Conservation (phyloP, 2,113 vertebrate genomes). For the Conger conger region DNA sequence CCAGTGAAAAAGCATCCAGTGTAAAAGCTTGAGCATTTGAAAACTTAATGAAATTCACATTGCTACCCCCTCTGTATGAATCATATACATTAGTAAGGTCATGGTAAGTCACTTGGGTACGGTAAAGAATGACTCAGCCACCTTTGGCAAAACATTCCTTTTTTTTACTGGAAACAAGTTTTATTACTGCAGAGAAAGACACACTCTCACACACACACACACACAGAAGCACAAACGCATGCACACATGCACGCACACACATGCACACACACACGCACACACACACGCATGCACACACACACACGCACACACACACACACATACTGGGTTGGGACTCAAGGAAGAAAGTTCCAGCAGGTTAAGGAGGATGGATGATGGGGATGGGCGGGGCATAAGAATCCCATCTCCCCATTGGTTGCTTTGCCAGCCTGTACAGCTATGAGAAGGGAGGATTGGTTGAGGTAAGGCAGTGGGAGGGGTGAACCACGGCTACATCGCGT, state of each 20-base stretch:
- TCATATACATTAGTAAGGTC: not conserved
- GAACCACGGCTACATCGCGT: conserved; percentile 3
- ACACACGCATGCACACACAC: conserved; percentile 4
- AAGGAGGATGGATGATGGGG: not conserved
- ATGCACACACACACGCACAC: not conserved
- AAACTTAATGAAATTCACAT: not conserved
- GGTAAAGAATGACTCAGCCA: not conserved
- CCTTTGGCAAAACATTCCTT: not conserved
- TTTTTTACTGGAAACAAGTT: not conserved
- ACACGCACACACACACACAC: not conserved
- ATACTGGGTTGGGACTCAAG: not conserved
- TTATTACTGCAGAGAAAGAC: not conserved
- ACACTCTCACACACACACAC: not conserved
- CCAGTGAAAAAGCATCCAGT: too few relatives aligned
- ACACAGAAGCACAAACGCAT: not conserved
- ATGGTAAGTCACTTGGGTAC: not conserved
- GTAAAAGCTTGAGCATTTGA: not conserved
- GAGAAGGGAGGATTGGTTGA: conserved; percentile 22
- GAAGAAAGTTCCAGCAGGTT: not conserved
- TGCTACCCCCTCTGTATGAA: not conserved
- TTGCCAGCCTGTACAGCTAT: not conserved
- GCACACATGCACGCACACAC: conserved; percentile 6
- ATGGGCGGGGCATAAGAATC: not conserved
- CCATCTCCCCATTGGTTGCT: not conserved
- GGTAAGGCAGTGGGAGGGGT: conserved; percentile 10